Conservation (phyloP, 2,797 vertebrate species). For the Eidolon dupreanum region DNA sequence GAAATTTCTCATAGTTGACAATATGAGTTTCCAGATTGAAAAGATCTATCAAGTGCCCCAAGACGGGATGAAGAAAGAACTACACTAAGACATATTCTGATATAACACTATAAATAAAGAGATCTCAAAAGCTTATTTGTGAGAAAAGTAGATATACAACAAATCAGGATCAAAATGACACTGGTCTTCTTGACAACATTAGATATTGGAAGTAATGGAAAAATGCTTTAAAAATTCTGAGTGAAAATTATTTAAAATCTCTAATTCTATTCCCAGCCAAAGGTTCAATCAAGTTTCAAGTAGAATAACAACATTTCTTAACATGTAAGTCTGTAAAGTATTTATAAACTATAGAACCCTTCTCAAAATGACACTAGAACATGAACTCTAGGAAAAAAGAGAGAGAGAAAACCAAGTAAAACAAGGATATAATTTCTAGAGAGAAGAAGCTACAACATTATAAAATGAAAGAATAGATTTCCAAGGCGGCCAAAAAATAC, state of each 20-base stretch:
- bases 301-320: background rate
- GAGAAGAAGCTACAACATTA: background rate
- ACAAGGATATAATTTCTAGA: background rate
- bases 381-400: background rate
- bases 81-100: background rate
- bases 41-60: background rate
- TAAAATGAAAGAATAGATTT: background rate
- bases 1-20: background rate
- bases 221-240: background rate
- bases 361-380: background rate
- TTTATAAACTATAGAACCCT: background rate
- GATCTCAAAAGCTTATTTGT: background rate
- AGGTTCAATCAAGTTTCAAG: background rate
- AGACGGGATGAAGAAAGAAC: background rate
- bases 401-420: background rate
- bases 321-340: background rate
- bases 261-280: background rate
- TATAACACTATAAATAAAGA: background rate
- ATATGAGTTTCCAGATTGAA: background rate
- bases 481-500: background rate
- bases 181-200: background rate
- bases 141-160: background rate
- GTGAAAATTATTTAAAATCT: slow-evolving; percentile 6
- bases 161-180: background rate
- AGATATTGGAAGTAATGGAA: background rate